Conservation (phyloP, 2,113 vertebrate genomes). For the Mohoua ochrocephala region DNA sequence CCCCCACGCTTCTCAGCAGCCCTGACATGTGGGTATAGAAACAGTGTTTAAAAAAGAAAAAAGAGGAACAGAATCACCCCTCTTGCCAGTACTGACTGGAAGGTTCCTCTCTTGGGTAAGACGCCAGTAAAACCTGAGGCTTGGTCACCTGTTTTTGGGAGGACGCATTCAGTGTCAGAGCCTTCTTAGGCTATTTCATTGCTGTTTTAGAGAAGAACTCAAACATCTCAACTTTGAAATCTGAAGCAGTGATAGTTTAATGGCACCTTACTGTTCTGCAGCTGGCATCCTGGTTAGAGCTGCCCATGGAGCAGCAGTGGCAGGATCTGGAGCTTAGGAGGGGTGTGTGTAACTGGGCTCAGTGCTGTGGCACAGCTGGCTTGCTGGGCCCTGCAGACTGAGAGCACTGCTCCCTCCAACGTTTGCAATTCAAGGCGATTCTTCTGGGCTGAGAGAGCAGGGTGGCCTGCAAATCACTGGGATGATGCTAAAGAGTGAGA, state of each 20-base stretch:
- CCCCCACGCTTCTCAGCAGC: neutral
- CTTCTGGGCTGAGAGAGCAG: neutral
- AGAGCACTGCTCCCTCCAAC: accelerated
- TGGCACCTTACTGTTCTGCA: neutral
- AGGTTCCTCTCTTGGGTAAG: neutral
- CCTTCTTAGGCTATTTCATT: neutral
- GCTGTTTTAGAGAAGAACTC: neutral
- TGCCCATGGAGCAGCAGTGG: neutral
- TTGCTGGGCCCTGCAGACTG: neutral
- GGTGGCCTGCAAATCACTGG: neutral
- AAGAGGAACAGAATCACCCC: neutral
- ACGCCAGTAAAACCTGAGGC: neutral
- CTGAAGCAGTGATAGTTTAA: neutral
- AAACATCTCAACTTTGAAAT: neutral
- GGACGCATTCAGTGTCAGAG: neutral
- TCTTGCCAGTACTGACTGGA: neutral
- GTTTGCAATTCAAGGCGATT: accelerated
- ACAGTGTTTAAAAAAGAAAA: neutral
- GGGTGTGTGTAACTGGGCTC: neutral
- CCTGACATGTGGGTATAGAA: neutral
- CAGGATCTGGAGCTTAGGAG: neutral
- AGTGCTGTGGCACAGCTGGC: neutral
- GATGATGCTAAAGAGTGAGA: neutral
- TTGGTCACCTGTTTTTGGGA: neutral
- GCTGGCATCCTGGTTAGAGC: neutral